A percentile compares a stretch with the other conserved stretches of the same genome.
Conservation (phyloP, 2,113 vertebrate species). For the Burhinus oedicnemus region DNA sequence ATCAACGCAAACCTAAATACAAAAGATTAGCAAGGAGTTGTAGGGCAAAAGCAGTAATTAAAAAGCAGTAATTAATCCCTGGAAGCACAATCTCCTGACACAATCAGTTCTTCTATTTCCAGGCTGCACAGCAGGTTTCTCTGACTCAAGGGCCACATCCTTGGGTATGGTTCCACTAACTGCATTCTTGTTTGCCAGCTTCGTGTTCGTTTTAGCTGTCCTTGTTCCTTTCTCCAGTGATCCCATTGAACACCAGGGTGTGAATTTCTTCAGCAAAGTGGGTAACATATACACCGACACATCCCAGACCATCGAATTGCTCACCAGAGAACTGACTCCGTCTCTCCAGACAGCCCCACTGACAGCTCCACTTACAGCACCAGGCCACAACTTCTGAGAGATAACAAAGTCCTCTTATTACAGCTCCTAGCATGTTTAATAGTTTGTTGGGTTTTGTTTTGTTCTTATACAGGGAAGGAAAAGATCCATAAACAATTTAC, state of each 20-base stretch:
- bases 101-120: slow-evolving; percentile 14
- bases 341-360: not conserved
- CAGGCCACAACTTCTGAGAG: not conserved
- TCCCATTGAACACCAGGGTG: not conserved
- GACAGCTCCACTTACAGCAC: not conserved
- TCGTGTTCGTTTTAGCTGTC: not conserved
- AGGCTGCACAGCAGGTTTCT: slow-evolving; percentile 37
- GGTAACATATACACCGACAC: not conserved
- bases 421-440: not conserved
- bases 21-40: not conserved
- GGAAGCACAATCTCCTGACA: slow-evolving; percentile 40
- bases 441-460: not conserved
- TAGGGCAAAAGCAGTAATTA: slow-evolving; percentile 37
- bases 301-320: not conserved
- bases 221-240: not conserved
- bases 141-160: not conserved
- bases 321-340: not conserved
- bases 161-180: not conserved
- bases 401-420: not conserved
- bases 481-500: not conserved
- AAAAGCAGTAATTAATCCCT: slow-evolving; percentile 56
- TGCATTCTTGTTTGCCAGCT: not conserved
- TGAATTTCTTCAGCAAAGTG: not conserved
- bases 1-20: not conserved
- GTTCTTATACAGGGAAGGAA: not conserved